Conservation (phyloP, 1,140 invertebrate genomes). For the Diabrotica undecimpunctata region DNA sequence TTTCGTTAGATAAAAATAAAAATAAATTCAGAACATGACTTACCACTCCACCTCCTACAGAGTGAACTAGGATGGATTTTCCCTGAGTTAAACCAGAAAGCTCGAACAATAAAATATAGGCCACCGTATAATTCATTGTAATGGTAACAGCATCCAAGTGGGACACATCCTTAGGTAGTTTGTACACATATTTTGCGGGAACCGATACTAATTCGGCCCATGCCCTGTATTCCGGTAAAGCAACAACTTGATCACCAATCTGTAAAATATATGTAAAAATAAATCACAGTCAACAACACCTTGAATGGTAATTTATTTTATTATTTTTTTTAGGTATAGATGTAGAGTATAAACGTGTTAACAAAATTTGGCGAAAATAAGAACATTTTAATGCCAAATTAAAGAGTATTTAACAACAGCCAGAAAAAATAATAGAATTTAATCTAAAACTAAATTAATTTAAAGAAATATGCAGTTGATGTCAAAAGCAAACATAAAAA, state of each 20-base stretch:
- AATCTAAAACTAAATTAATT: no score
- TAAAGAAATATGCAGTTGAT: no score
- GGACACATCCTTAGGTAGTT: slow-evolving; percentile 71
- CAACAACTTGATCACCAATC: slow-evolving; percentile 83
- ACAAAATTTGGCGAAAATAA: not conserved
- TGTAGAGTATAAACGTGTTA: not conserved
- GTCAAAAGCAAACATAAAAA: no score
- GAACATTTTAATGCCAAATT: no score
- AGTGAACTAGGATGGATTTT: slow-evolving; percentile 79
- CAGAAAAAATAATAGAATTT: no score
- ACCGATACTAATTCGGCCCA: slow-evolving; percentile 83
- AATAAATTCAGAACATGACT: slow-evolving; percentile 49
- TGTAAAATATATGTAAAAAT: slow-evolving; percentile 43
- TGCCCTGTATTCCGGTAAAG: slow-evolving; percentile 75
- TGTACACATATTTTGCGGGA: slow-evolving; percentile 73
- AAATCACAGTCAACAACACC: no score
- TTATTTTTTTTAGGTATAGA: not conserved
- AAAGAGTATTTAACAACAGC: no score
- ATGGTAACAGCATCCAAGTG: slow-evolving; percentile 78
- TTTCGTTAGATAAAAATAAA: no score
- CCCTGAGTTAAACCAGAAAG: slow-evolving; percentile 71
- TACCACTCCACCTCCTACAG: slow-evolving; percentile 84
- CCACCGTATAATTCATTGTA: slow-evolving; percentile 82
- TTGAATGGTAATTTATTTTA: not conserved
- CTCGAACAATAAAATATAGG: slow-evolving; percentile 82